phyloP scores from a whole-genome alignment of 37 sponge, comb jelly and placozoan genomes.

The Hormiphora californensis region DNA sequence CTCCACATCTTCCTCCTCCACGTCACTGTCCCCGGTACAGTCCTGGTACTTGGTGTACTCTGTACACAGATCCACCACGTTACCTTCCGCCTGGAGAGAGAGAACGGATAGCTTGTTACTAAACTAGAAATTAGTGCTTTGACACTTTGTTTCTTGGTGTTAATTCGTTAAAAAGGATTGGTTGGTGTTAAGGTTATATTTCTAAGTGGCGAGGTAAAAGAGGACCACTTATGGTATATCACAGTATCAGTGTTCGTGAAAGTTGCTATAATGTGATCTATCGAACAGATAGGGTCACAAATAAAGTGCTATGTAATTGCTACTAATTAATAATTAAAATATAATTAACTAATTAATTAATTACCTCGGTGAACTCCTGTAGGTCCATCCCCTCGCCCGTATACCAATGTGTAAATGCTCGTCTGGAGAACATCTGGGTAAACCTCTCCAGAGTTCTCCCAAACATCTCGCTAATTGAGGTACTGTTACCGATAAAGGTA shows the following conservation, averaged over 20 bases:
- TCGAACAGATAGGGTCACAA: no score
- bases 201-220: no score
- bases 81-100: neutral
- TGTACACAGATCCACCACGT: neutral
- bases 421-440: neutral
- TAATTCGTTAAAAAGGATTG: no score
- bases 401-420: constrained; percentile 4
- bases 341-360: no score
- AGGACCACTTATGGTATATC: no score
- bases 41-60: constrained; percentile 5
- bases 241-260: no score
- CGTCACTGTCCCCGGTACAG: neutral
- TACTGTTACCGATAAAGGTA: constrained; percentile 4
- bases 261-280: no score
- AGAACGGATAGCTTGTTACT: neutral
- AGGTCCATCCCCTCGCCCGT: constrained; percentile 15
- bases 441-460: neutral
- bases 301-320: no score
- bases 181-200: no score
- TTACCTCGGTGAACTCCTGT: constrained; percentile 1
- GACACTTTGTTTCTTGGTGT: no score
- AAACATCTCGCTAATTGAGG: neutral
- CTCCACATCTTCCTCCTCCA: neutral
- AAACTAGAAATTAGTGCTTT: no score
- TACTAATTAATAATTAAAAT: no score